phyloP scores from a whole-genome alignment of 2,113 vertebrate species.

The Tachysurus vachellii region DNA sequence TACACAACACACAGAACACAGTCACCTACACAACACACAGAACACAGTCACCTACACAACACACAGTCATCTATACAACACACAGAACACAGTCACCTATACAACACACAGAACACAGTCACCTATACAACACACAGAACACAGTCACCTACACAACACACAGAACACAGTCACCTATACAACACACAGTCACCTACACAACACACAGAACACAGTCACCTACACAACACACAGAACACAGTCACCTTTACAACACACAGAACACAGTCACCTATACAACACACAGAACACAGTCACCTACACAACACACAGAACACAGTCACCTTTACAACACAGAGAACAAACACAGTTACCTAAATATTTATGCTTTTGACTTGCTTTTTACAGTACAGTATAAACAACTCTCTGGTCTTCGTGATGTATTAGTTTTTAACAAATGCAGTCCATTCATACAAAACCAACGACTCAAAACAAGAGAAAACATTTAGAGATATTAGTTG shows the following conservation, averaged over 20 bases:
- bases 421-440: neutral
- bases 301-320: neutral
- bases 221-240: neutral
- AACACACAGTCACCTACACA: neutral
- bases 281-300: neutral
- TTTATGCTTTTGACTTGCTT: neutral
- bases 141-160: neutral
- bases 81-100: neutral
- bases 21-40: neutral
- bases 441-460: neutral
- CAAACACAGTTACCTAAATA: too few species aligned
- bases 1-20: neutral
- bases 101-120: neutral
- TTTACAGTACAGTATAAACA: neutral
- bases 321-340: neutral
- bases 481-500: too few species aligned
- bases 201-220: slow-evolving; percentile 27
- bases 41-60: neutral
- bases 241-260: neutral
- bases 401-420: neutral
- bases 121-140: neutral
- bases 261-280: neutral
- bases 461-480: neutral
- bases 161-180: slow-evolving; percentile 34
- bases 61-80: neutral